Evolutionary conservation across 2,888 invertebrate species (phyloP), one percentile per base, ranked within the genome.

Genomic region (Parnassius apollo): DNA sequence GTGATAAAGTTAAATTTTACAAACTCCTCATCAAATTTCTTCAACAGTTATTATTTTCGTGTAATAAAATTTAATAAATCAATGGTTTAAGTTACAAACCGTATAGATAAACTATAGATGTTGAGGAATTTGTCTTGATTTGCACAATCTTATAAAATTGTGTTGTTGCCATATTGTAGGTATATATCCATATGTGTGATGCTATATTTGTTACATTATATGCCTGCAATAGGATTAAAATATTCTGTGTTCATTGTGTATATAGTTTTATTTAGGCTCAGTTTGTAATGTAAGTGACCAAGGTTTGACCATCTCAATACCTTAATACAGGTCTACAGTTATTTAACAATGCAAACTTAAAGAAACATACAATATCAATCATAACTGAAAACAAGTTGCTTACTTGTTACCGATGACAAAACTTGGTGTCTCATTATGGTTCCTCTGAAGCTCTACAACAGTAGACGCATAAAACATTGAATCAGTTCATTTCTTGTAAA

Each of bases 1-100:
- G 86, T 85, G 85, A 85, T 87, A 86, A 74, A 74, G 72, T 71
- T 77, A 81, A 81, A 80, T 81, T 82, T 77, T 79, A 80, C 75
- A 77, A 75, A 78, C 76, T 77, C 68, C 68, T 76, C 74, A 74
- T 71, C 72, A 77, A 71, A 74, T 74, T 73, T 70, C 62, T 68
- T 70, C 59, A 68, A 65, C 68, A 66, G 67, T 59, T 68, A 66
- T 70, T 69, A 61, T 66, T 69, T 35, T 75, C 69, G 65, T 68
- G 68, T 61, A 59, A 65, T 69, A 69, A 63, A 61, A 68, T 13
- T 3, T 54, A 42, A 13, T 49, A 49, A 13, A 49, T 49, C 11
- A 49, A 8, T 13, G 11, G 49, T 49, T 49, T 8, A 9, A 49
- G 49, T 8, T 49, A 49, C 49, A 13, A 13, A 13, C 7, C 13